Evolutionary conservation across 2,113 vertebrate species (phyloP), one percentile per base, ranked within the genome.

Genomic region (Neolamprologus falcicula): DNA sequence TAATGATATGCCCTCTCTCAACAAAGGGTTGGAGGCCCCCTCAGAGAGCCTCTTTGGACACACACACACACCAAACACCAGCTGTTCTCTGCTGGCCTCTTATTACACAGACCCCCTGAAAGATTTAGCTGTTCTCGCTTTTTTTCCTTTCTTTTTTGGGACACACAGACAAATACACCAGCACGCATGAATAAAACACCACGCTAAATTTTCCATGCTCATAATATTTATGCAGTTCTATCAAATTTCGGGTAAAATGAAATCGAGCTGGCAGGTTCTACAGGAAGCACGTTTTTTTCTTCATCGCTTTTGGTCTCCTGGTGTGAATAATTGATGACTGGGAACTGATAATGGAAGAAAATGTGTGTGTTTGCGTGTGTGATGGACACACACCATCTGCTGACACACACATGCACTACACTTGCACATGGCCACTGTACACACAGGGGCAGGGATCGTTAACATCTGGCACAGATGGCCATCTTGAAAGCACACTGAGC

Each of bases 301-400:
- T 81, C 16, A 42, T 57, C 50, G 83, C 82, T 81, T 84, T 88
- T 66, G 54, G n/a, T 83, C 85, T 92, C 83, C 86, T 63, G 54
- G 42, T 91, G 85, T 90, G 84, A 95, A 95, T 95, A 92, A 94
- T 92, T 92, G 83, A 94, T 93, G 88, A 89, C 24, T 54, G 71
- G 54, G 84, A 91, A 82, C 21, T 89, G 86, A 89, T 93, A 91
- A 94, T 93, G 88, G 89, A 88, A 47, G 78, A 68, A n/a, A 90
- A 83, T 89, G 66, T 71, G 52, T 84, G 88, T 71, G 91, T 94
- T 88, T 89, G 45, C 0, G 90, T 93, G 92, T 91, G 92, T 83
- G 90, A 92, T 84, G 83, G 92, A 93, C 89, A 92, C 79, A 88
- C 88, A 87, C 92, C 96, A 97, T 96, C 95, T 96, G 96, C 88